A percentile compares a stretch with the other conserved stretches of the same genome.
Conservation (phyloP, 2,888 invertebrate genomes). For the Danaus chrysippus region DNA sequence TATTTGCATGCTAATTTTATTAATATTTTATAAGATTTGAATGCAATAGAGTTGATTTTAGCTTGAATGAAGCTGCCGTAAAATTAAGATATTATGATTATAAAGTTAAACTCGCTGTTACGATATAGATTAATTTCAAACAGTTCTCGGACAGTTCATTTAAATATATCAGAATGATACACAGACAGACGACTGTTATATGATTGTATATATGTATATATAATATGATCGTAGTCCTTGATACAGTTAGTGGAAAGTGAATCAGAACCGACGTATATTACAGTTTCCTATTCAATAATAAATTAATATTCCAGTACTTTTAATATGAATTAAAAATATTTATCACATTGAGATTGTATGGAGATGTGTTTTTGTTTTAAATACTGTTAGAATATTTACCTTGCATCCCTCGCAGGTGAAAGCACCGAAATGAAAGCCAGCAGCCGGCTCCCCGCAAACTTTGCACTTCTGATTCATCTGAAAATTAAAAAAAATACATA, state of each 20-base stretch:
- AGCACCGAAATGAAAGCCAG: slow-evolving; percentile 96
- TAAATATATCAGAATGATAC: too few species aligned
- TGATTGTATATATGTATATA: background rate
- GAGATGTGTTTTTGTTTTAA: background rate
- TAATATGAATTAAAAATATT: too few species aligned
- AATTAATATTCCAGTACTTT: slow-evolving; percentile 4
- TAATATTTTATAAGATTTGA: slow-evolving; percentile 19
- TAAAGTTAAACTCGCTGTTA: too few species aligned
- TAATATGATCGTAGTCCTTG: slow-evolving; percentile 43
- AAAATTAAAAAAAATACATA: slow-evolving; percentile 50
- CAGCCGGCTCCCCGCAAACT: slow-evolving; percentile 96
- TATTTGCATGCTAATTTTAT: slow-evolving; percentile 7
- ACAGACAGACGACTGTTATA: too few species aligned
- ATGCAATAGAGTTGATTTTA: slow-evolving; percentile 33
- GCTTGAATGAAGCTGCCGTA: slow-evolving; percentile 41
- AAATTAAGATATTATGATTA: slow-evolving; percentile 53
- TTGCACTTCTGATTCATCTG: slow-evolving; percentile 98
- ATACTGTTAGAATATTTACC: slow-evolving; percentile 77
- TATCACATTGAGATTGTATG: background rate
- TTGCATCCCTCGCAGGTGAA: slow-evolving; percentile 98
- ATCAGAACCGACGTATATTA: slow-evolving; percentile 45
- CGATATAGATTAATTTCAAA: too few species aligned
- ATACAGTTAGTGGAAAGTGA: slow-evolving; percentile 46
- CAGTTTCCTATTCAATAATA: slow-evolving; percentile 44
- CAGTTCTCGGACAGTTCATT: too few species aligned